Evolutionary conservation across 2,888 invertebrate genomes (phyloP).

Genomic region (Sarcophaga caerulescens): DNA sequence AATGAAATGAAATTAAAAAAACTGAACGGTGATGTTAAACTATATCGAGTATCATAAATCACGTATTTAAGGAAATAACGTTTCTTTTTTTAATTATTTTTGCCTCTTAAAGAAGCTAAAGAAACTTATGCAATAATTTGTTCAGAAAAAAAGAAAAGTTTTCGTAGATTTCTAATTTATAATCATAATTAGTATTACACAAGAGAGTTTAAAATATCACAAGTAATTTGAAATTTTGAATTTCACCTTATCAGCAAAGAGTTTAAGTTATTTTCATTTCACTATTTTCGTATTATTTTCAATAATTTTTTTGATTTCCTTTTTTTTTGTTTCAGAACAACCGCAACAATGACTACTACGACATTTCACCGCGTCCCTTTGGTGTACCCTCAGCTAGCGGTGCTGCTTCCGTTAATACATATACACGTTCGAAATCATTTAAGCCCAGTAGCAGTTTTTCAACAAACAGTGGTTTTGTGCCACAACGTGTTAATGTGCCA

Average conservation of each 20-base stretch:
- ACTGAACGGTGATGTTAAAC: too few relatives aligned
- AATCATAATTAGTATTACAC: too few relatives aligned
- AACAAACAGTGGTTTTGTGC: slow-evolving; percentile 72
- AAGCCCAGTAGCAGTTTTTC: slow-evolving; percentile 72
- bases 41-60: too few relatives aligned
- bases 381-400: slow-evolving; percentile 71
- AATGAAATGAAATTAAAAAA: neutral
- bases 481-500: slow-evolving; percentile 78
- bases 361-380: slow-evolving; percentile 81
- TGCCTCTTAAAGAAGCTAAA: neutral
- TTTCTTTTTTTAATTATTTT: neutral
- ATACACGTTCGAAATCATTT: slow-evolving; percentile 77
- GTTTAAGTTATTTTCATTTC: neutral
- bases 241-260: too few relatives aligned
- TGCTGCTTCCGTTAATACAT: slow-evolving; percentile 62
- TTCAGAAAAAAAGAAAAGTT: too few relatives aligned
- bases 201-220: too few relatives aligned
- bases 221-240: too few relatives aligned
- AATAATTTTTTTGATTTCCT: neutral
- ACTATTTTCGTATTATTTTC: neutral
- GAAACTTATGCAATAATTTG: neutral
- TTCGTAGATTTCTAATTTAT: too few relatives aligned
- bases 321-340: slow-evolving; percentile 73
- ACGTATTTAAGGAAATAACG: too few relatives aligned
- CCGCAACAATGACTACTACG: slow-evolving; percentile 79